Base-by-base conservation (phyloP, 2,888 invertebrate species). In the Nomada ruficornis region DNA sequence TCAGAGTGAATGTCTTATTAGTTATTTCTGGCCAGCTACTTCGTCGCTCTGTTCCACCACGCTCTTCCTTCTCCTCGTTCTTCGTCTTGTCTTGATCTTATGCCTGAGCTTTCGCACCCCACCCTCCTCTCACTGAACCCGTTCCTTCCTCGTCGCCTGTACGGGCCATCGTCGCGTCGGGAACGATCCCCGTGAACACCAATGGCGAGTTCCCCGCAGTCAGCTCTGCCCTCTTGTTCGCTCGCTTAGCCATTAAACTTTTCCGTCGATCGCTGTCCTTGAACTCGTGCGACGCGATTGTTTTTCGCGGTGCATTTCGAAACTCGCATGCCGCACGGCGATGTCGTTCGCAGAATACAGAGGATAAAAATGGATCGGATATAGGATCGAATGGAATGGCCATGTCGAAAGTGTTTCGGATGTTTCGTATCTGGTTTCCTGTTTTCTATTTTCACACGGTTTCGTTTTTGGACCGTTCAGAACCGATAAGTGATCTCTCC, bases 1-100 rank as follows among this genome's bases (percentile, higher is more conserved):
- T 92, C 88, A 91, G 91, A 94, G 93, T 93, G 93, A 93, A 93
- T 94, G 91, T 93, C 93, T 94, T 92, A 92, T 93, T 93, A 91
- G 94, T 93, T 94, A 94, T 94, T 94, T 93, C 93, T 91, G 92
- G 93, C 92, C 82, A 88, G 87, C 91, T 90, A 88, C 91, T 87
- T 90, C 89, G 87, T 86, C 85, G 88, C 77, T 81, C 57, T 57
- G 57, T 26, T 57, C 26, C 57, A 23, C 26, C 57, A 23, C 23
- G 36, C 73, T 72, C 57, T 54, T 54, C 75, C 70, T 29, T 68
- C 67, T 55, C 74, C 86, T 82, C 42, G 84, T 82, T 78, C 85
- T 72, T 79, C 86, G 73, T 84, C 86, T 68, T 83, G 84, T 81
- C 87, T 83, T 85, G 84, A 86, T 84, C 80, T 81, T 87, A 83